Evolutionary conservation across 2,113 vertebrate species (phyloP).

Genomic region (Rhea americana): DNA sequence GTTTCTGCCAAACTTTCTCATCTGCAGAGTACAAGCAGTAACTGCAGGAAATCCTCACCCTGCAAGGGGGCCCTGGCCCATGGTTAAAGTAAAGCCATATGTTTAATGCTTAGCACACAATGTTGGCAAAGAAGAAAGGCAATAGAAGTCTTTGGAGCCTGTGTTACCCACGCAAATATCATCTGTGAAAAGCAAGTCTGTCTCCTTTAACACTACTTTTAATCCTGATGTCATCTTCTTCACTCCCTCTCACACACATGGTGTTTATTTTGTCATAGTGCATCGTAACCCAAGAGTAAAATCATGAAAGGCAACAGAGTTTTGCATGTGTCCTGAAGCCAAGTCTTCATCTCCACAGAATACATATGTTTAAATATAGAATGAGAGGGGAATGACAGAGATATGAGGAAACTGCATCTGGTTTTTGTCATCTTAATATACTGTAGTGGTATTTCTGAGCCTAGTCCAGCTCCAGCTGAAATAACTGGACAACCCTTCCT

Average conservation of each 20-base stretch:
- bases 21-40: background rate
- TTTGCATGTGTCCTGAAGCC: background rate
- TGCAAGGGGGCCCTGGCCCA: background rate
- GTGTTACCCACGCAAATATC: slow-evolving; percentile 35
- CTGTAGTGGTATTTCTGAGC: background rate
- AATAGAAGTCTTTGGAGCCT: slow-evolving; percentile 28
- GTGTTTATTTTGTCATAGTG: slow-evolving; percentile 50
- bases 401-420: slow-evolving; percentile 49
- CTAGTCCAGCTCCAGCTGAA: slow-evolving; percentile 38
- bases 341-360: slow-evolving; percentile 30
- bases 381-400: slow-evolving; percentile 1
- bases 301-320: background rate
- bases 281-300: slow-evolving; percentile 26
- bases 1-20: background rate
- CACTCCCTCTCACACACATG: background rate
- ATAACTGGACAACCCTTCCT: slow-evolving; percentile 9
- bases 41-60: background rate
- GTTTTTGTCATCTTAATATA: background rate
- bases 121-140: slow-evolving; percentile 27
- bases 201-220: slow-evolving; percentile 51
- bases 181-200: slow-evolving; percentile 54
- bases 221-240: slow-evolving; percentile 64
- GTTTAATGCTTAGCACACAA: slow-evolving; percentile 5
- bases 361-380: slow-evolving; percentile 4
- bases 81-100: slow-evolving; percentile 43